Base-by-base conservation (phyloP, 2,113 vertebrate species). In the Tympanuchus pallidicinctus region DNA sequence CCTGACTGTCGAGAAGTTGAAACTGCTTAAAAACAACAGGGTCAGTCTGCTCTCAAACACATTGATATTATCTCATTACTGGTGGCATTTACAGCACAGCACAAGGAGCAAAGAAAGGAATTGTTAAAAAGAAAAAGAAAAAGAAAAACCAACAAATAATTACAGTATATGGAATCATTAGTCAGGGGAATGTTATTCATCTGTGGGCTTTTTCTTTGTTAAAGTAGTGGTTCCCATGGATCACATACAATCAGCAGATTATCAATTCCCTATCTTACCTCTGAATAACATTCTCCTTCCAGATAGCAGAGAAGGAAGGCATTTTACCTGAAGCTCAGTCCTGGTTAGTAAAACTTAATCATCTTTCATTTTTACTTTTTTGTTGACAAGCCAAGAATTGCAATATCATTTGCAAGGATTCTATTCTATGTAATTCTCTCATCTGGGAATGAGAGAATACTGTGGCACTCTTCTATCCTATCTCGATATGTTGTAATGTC, bases 31-130 rank as follows among this genome's bases (percentile, higher is more conserved):
- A 97, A 95, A 96, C 94, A 95, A 78, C 94, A 48, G 89, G 96
- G 94, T 94, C 96, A 96, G 95, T 88, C 92, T 96, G 95, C 86
- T 95, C 94, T 89, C 94, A 88, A 78, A 64, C 90, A 95, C 80
- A 60, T 92, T 96, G 96, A 94, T 95, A 97, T 97, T 97, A 97
- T 97, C 97, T 96, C 96, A 97, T 97, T 97, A 97, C 93, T 28
- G 69, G 95, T 96, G 94, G 93, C 93, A 88, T 97, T 96, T 96
- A 93, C 85, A 95, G 96, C 89, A 25, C 74, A 30, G 92, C 66
- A 59, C 92, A 82, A 89, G 88, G 45, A 86, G 78, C 48, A 90
- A 80, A 92, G 91, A 92, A 92, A 48, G 65, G 90, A 94, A 61
- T 60, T 90, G 90, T 82, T 86, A 42, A 45, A 82, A 76, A 87